Conservation (phyloP, 1,140 invertebrate species). For the Radopholus similis region DNA sequence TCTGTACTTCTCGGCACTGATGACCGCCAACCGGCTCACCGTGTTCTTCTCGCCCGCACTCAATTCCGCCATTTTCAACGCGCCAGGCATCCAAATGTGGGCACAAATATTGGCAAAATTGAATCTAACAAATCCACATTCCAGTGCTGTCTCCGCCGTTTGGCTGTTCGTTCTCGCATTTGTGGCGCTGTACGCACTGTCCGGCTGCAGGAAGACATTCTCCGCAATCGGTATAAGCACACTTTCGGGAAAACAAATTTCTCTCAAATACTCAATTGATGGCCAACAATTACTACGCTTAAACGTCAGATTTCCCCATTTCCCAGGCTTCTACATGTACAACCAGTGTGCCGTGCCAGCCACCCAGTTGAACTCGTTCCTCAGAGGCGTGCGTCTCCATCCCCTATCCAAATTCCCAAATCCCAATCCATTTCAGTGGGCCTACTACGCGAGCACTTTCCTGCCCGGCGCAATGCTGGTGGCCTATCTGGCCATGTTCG, state of each 20-base stretch:
- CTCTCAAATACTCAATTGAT: too few relatives aligned
- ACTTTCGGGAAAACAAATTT: too few relatives aligned
- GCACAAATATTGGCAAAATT: not conserved
- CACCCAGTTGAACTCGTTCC: slow-evolving; percentile 4
- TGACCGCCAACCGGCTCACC: slow-evolving; percentile 25
- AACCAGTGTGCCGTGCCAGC: slow-evolving; percentile 4
- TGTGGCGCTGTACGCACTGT: not conserved
- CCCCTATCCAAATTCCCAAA: slow-evolving; percentile 5
- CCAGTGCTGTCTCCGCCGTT: slow-evolving; percentile 8
- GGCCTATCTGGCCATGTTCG: slow-evolving; percentile 24
- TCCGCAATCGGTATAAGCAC: too few relatives aligned
- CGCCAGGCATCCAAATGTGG: slow-evolving; percentile 9
- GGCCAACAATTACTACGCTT: too few relatives aligned
- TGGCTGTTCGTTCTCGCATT: slow-evolving; percentile 22
- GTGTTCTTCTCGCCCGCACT: slow-evolving; percentile 19
- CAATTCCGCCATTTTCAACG: slow-evolving; percentile 18
- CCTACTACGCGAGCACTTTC: slow-evolving; percentile 17
- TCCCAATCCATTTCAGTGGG: slow-evolving; percentile 11
- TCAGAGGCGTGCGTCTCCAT: slow-evolving; percentile 1
- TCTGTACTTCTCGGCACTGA: slow-evolving; percentile 21
- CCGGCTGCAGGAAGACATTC: slow-evolving; percentile 25
- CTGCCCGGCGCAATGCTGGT: slow-evolving; percentile 21
- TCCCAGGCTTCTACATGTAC: slow-evolving; percentile 21
- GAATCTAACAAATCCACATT: slow-evolving; percentile 15
- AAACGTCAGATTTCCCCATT: too few relatives aligned